phyloP scores from a whole-genome alignment of 2,113 vertebrate genomes.

The Limanda limanda region DNA sequence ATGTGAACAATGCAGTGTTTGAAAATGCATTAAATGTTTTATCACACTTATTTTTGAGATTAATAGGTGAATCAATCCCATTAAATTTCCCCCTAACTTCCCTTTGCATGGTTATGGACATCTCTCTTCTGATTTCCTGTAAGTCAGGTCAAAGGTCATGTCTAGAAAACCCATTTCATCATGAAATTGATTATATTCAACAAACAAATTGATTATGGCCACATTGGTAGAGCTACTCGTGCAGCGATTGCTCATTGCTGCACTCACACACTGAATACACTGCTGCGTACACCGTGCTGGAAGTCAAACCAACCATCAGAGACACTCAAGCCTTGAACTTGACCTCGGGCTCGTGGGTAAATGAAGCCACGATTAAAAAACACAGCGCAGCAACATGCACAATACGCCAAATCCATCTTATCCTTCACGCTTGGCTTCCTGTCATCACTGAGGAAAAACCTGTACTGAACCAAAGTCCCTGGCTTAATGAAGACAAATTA shows the following conservation, averaged over 20 bases:
- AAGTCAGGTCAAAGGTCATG: too few relatives aligned
- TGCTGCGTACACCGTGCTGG: background rate
- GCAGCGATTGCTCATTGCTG: too few relatives aligned
- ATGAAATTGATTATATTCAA: background rate
- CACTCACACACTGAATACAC: background rate
- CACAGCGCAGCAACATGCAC: constrained; percentile 5
- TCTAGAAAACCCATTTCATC: too few relatives aligned
- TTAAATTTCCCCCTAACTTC: too few relatives aligned
- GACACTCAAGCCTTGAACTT: constrained; percentile 11
- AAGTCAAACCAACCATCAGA: constrained; percentile 18
- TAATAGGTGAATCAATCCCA: too few relatives aligned
- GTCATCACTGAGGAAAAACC: constrained; percentile 50
- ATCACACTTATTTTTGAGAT: too few relatives aligned
- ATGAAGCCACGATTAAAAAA: background rate
- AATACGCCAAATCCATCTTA: constrained; percentile 31
- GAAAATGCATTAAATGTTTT: too few relatives aligned
- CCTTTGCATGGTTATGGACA: too few relatives aligned
- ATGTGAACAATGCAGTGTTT: too few relatives aligned
- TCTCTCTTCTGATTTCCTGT: too few relatives aligned
- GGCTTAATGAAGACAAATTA: constrained; percentile 68
- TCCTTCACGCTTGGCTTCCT: constrained; percentile 62
- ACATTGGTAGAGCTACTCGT: too few relatives aligned
- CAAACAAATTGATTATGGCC: background rate
- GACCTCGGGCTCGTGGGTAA: background rate
- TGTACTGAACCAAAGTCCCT: constrained; percentile 7